These are phyloP conservation scores for cattle (Bos taurus) DNA, from an alignment of 2,113 vertebrate species.

Conservation along the genomic window DNA sequence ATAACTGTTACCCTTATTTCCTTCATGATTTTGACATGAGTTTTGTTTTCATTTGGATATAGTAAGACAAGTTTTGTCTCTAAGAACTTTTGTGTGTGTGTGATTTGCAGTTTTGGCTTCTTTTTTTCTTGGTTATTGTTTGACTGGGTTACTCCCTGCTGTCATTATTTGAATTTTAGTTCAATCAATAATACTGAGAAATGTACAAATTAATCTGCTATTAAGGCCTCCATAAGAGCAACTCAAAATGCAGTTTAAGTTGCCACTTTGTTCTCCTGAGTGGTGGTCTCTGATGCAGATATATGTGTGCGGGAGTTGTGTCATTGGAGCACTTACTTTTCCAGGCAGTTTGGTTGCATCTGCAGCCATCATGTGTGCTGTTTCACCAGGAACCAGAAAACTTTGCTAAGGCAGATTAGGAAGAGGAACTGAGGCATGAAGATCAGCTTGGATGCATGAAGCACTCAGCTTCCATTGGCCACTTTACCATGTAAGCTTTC, in stretches of 20 bases:
- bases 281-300: neutral
- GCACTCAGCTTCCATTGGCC: neutral
- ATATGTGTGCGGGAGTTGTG: rapidly evolving
- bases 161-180: neutral
- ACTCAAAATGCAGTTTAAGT: neutral
- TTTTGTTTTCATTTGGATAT: neutral
- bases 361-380: neutral
- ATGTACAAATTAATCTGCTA: neutral
- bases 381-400: neutral
- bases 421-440: neutral
- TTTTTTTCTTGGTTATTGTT: neutral
- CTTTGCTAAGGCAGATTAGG: neutral
- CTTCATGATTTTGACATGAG: neutral
- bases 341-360: neutral
- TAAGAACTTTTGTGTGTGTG: neutral
- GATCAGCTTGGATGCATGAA: neutral
- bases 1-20: neutral
- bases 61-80: neutral
- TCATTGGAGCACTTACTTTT: neutral
- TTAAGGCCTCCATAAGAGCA: neutral
- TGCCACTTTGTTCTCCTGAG: neutral
- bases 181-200: neutral
- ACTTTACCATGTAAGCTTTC: neutral
- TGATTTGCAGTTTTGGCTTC: neutral
- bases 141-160: neutral